These are phyloP conservation scores for Esox niger DNA, from an alignment of 2,113 vertebrate species.

Conservation along the genomic window DNA sequence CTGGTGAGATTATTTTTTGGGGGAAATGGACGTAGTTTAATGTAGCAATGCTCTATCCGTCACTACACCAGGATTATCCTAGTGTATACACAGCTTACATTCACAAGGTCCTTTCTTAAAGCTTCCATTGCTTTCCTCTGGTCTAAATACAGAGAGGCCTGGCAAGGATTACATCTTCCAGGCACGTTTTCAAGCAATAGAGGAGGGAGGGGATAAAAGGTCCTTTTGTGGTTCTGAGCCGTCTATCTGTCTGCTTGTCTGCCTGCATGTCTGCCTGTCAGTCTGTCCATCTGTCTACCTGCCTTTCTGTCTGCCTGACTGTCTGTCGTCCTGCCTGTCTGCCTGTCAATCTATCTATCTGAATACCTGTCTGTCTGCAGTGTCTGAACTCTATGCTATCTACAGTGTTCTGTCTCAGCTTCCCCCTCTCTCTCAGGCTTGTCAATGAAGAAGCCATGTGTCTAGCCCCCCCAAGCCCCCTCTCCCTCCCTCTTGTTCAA, in stretches of 20 bases:
- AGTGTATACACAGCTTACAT: constrained; percentile 20
- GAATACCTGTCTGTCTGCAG: no score
- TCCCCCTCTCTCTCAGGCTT: constrained; percentile 2
- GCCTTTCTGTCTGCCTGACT: constrained; percentile 16
- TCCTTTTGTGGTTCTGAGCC: constrained; percentile 33
- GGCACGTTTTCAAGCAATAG: constrained; percentile 33
- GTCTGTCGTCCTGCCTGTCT: constrained; percentile 27
- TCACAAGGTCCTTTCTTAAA: constrained; percentile 11
- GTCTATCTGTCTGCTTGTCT: constrained; percentile 31
- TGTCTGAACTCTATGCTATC: constrained; percentile 24
- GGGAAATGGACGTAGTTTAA: not conserved
- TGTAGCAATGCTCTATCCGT: not conserved
- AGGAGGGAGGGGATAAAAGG: constrained; percentile 35
- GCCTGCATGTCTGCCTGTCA: no score
- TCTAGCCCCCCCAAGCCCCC: constrained; percentile 39
- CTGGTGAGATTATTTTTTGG: not conserved
- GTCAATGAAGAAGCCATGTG: constrained; percentile 54
- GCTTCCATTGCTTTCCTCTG: constrained; percentile 16
- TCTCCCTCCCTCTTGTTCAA: constrained; percentile 23
- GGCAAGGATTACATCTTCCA: constrained; percentile 38
- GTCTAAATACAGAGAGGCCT: constrained; percentile 29
- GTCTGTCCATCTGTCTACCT: no score
- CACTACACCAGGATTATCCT: not conserved
- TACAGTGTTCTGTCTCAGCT: constrained; percentile 5
- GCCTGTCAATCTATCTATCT: no score